Evolutionary conservation across 2,113 vertebrate genomes (phyloP).

Genomic region (Pseudopodoces humilis): DNA sequence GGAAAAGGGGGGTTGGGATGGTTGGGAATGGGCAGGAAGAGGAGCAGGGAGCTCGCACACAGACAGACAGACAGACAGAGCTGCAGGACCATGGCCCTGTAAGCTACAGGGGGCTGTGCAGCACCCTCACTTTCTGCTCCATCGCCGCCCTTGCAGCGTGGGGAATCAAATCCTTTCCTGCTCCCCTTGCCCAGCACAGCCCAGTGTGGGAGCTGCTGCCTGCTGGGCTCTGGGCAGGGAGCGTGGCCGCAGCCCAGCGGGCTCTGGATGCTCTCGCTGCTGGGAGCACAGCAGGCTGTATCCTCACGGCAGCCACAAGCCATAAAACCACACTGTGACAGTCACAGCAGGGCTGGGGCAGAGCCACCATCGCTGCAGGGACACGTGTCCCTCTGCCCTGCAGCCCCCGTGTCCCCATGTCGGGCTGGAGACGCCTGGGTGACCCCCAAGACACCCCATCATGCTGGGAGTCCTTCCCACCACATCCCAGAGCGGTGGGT

Average conservation of each 20-base stretch:
- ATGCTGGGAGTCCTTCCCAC: background rate
- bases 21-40: background rate
- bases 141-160: fast-evolving
- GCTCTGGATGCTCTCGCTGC: background rate
- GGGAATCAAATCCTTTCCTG: background rate
- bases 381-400: fast-evolving
- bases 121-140: background rate
- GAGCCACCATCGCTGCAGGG: fast-evolving
- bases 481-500: background rate
- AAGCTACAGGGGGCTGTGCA: background rate
- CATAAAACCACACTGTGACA: background rate
- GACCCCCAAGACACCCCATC: background rate
- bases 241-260: background rate
- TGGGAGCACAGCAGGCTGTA: background rate
- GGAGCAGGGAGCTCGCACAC: background rate
- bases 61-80: background rate
- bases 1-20: background rate
- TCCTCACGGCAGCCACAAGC: background rate
- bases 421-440: background rate
- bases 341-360: background rate
- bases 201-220: background rate
- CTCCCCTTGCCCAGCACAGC: background rate
- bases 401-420: fast-evolving
- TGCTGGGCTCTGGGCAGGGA: background rate
- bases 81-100: background rate